Evolutionary conservation across 2,888 invertebrate genomes (phyloP), one percentile per base, ranked within the genome.

Genomic region (Blastobasis lacticolella): DNA sequence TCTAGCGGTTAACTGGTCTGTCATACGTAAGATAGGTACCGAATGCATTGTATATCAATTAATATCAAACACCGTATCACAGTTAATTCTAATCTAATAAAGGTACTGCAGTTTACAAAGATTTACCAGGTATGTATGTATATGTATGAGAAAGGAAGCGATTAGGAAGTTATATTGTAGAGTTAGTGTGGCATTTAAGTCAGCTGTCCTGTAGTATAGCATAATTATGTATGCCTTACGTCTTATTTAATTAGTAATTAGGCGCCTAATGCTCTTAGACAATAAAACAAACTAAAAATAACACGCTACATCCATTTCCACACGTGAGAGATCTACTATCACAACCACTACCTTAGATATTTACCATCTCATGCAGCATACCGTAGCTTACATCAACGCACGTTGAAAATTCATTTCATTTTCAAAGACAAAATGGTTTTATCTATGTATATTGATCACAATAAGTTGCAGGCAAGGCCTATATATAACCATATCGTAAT

Each of bases 61-160:
- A 57, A 54, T 63, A 65, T 63, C 69, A 64, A 64, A 67, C 71
- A 23, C 23, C 23, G 63, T 78, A 78, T 78, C 78, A 78, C 78
- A 78, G 78, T 69, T 73, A 69, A 45, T 60, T 69, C 64, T 73
- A 62, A 62, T 52, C 54, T 54, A 54, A 23, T 47, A 47, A 51
- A 51, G 42, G 37, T 42, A 47, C 6, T 49, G 36, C 37, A 44
- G 23, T 23, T 23, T 23, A 23, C 23, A 23, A 23, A 23, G 23
- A 23, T 23, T 23, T 23, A 23, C 23, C 23, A 23, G 23, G 23
- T 23, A 23, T 23, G 23, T 23, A 23, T 23, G 23, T 23, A 23
- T 23, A 23, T 23, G 23, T 23, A 23, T 23, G 23, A 23, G 23
- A 23, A 23, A 23, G 23, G 23, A 23, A 23, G 23, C 23, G 23